Evolutionary conservation across 1,140 invertebrate genomes (phyloP), one percentile per base, ranked within the genome.

Genomic region (Eufriesea mexicana): DNA sequence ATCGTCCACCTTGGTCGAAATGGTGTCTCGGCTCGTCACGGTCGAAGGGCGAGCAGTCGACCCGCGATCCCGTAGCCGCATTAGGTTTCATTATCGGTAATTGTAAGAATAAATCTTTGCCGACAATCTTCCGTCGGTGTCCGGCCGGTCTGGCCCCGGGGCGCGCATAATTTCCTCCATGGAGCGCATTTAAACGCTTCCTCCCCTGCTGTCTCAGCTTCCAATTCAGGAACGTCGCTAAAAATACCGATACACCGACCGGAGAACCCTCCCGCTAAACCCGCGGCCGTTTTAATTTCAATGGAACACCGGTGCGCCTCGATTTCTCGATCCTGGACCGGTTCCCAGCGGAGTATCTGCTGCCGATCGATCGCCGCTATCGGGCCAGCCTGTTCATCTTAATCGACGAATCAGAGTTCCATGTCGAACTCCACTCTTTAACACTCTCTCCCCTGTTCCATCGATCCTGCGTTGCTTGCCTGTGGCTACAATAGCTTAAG

Each of bases 151-250:
- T 68, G 28, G 23, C 62, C 23, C 62, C 61, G 47, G 57, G 76
- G 35, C 25, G 57, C 76, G 64, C 64, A 51, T 54, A 78, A 78
- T 78, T 78, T 78, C 76, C 62, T 68, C 76, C 49, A 78, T 78
- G 75, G 35, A 68, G 75, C 49, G 77, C 66, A 28, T 71, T 71
- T 79, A 79, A 79, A 70, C 77, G 66, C 77, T 61, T 71, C 67
- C 54, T 71, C 77, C 77, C 77, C 77, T 79, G 42, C 66, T 71
- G 77, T 79, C 77, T 61, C 77, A 79, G 77, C 67, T 71, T 79
- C 66, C 66, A 79, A 79, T 79, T 79, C 77, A 79, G 77, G 66
- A 79, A 71, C 77, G 77, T 71, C 55, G 77, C 77, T 79, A 79
- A 79, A 79, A 79, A 79, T 79, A 79, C 61, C 77, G 77, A 79